phyloP scores from a whole-genome alignment of 2,113 vertebrate species.

The Equus quagga region DNA sequence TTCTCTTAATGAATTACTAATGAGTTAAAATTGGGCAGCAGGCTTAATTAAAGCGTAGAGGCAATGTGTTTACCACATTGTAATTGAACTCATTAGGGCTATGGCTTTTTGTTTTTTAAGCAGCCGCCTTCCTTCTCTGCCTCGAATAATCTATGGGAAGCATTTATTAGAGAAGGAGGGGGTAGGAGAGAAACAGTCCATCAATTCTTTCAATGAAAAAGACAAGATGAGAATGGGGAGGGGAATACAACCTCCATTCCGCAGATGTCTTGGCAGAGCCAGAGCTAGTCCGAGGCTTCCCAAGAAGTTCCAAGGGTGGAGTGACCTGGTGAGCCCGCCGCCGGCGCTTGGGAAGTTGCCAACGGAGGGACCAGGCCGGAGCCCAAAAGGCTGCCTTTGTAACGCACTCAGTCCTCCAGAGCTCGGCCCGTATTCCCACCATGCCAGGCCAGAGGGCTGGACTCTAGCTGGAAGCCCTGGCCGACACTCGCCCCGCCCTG shows the following conservation, averaged over 20 bases:
- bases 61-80: conserved; percentile 92
- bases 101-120: conserved; percentile 87
- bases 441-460: neutral
- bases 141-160: conserved; percentile 77
- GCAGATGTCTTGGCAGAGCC: neutral
- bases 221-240: neutral
- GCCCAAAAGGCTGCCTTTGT: neutral
- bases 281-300: neutral
- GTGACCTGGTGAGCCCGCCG: neutral
- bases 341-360: neutral
- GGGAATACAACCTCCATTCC: neutral
- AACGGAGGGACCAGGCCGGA: neutral
- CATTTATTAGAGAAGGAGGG: conserved; percentile 77
- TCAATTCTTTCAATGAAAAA: conserved; percentile 79
- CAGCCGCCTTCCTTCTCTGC: conserved; percentile 80
- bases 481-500: neutral
- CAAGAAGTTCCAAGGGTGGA: neutral
- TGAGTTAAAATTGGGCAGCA: conserved; percentile 93
- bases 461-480: neutral
- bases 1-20: conserved; percentile 94
- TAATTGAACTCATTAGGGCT: conserved; percentile 93
- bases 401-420: neutral
- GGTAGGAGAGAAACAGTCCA: conserved; percentile 50
- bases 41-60: conserved; percentile 93
- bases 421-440: neutral